These are phyloP conservation scores for Leucoma salicis DNA, from an alignment of 2,888 invertebrate species.

Conservation along the genomic window DNA sequence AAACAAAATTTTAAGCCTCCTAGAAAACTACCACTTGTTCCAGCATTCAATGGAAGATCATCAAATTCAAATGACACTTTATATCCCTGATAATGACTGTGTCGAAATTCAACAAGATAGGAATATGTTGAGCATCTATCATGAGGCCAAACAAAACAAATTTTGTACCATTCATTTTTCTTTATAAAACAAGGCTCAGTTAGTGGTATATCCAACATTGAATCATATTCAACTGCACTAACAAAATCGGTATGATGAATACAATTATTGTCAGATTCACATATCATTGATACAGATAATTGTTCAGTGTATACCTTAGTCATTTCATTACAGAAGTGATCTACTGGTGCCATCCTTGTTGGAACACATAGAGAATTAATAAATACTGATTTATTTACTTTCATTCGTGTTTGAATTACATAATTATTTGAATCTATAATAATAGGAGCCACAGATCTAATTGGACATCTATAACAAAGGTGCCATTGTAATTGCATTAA, in stretches of 20 bases:
- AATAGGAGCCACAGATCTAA: conserved; percentile 66
- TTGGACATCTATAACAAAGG: conserved; percentile 62
- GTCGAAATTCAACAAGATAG: conserved; percentile 69
- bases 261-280: conserved; percentile 60
- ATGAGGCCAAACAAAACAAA: conserved; percentile 66
- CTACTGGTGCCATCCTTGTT: conserved; percentile 66
- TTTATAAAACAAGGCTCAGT: conserved; percentile 66
- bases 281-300: conserved; percentile 57
- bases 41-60: conserved; percentile 51
- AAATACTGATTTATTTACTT: conserved; percentile 70
- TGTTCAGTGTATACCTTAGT: conserved; percentile 65
- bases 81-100: conserved; percentile 52
- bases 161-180: conserved; percentile 70
- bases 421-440: conserved; percentile 59
- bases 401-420: conserved; percentile 57
- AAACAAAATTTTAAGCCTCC: conserved; percentile 71
- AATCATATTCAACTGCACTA: conserved; percentile 67
- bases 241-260: conserved; percentile 59
- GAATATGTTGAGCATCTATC: conserved; percentile 52
- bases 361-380: conserved; percentile 69
- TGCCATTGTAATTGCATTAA: conserved; percentile 62
- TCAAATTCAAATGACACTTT: conserved; percentile 70
- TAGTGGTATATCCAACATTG: conserved; percentile 64
- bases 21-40: conserved; percentile 65
- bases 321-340: conserved; percentile 56